Evolutionary conservation across 1,140 invertebrate species (phyloP), one percentile per base, ranked within the genome.

Genomic region (Zaprionus lachaisei): DNA sequence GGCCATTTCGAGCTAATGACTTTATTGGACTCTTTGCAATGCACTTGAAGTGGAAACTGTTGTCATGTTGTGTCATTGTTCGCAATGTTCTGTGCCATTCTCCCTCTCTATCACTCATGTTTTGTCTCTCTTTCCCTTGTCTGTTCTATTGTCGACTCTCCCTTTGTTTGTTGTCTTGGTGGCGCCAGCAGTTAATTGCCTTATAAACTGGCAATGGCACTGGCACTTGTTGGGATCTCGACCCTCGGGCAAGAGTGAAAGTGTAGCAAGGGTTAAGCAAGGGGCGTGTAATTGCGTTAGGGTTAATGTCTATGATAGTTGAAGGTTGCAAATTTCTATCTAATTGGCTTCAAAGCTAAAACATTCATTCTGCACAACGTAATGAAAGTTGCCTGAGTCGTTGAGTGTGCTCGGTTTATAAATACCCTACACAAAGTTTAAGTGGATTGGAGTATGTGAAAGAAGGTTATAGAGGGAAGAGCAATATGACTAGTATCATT

Each of bases 21-120:
- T 89, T 89, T 90, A 89, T 90, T 78, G 66, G 51, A 62, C 64
- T 81, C 83, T 80, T 84, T 89, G 84, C 84, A 81, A 81, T 84
- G 83, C 49, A 58, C 49, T 76, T 66, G 70, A 44, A 77, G 69
- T 72, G 63, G 76, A 77, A 79, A 80, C 82, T 81, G 79, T 79
- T 67, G 81, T 81, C 84, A 82, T 77, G 85, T 85, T 90, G 85
- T 91, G 86, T 90, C 79, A 89, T 89, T 89, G 85, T 89, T 70
- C 62, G 41, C 38, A 76, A 31, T 68, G 56, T 63, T 67, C 70
- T 54, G n/a, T 0, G 56, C 51, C 51, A 38, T 61, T 31, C 34
- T 63, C 28, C 34, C 72, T 57, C 15, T 22, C 7, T 31, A 6
- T 26, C 26, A 9, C 47, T 22, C 15, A 17, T 12, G 26, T 15